These are phyloP conservation scores for Streptopelia turtur DNA, from an alignment of 2,797 vertebrate species.

Conservation along the genomic window DNA sequence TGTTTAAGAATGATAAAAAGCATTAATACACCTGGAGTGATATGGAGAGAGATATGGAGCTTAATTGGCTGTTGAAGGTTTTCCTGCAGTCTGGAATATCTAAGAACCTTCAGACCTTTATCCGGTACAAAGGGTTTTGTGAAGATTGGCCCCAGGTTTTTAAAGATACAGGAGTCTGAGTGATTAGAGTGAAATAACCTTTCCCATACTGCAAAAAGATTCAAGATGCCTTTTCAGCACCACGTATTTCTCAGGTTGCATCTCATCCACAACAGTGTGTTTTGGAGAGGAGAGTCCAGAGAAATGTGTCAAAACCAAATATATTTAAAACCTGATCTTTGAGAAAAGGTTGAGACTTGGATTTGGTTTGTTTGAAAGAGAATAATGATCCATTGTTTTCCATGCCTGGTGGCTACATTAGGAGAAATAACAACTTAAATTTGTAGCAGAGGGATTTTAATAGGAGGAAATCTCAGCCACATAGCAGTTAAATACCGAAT, in stretches of 20 bases:
- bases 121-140: neutral
- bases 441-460: neutral
- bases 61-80: neutral
- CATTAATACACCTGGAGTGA: neutral
- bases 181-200: neutral
- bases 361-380: neutral
- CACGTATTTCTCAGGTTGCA: neutral
- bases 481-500: neutral
- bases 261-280: neutral
- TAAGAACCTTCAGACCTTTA: neutral
- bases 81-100: neutral
- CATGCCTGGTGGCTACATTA: neutral
- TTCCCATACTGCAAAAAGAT: neutral
- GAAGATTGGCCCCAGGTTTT: neutral
- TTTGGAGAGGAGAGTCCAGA: neutral
- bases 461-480: neutral
- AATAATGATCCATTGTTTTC: neutral
- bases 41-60: neutral
- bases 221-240: neutral
- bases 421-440: neutral
- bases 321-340: neutral
- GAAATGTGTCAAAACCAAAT: neutral
- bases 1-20: neutral
- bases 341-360: neutral
- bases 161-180: neutral